Conservation (phyloP, 2,113 vertebrate genomes). For the Poicephalus meyeri region DNA sequence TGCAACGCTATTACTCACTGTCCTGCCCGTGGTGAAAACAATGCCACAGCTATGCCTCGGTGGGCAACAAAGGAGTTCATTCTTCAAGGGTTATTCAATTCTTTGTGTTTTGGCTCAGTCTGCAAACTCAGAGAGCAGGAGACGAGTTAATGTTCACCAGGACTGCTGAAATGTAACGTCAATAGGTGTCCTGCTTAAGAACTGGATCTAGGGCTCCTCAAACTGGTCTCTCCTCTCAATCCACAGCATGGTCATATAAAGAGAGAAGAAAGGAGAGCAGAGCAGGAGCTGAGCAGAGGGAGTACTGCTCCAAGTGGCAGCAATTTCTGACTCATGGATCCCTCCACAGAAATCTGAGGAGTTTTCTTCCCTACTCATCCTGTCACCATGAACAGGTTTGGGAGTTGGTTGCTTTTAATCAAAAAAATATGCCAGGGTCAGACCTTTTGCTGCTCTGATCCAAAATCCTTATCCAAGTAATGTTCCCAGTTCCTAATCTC, state of each 20-base stretch:
- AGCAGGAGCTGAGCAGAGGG: neutral
- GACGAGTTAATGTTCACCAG: neutral
- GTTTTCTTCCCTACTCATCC: neutral
- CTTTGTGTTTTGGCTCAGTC: constrained; percentile 1
- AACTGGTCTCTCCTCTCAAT: neutral
- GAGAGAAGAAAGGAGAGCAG: neutral
- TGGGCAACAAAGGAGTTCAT: constrained; percentile 50
- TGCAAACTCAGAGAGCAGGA: constrained; percentile 4
- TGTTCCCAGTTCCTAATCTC: neutral
- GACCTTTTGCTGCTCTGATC: neutral
- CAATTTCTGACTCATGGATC: neutral
- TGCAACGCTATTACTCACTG: constrained; percentile 22
- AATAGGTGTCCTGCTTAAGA: neutral
- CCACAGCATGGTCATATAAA: neutral
- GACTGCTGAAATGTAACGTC: neutral
- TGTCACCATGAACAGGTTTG: neutral
- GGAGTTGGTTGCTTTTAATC: neutral
- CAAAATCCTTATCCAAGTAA: neutral
- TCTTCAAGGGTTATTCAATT: constrained; percentile 33
- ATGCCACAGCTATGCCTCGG: constrained; percentile 55
- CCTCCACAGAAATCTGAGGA: neutral
- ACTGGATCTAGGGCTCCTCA: neutral
- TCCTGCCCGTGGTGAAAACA: constrained; percentile 36
- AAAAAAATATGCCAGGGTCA: neutral
- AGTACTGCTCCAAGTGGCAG: neutral